Percentiles rank a stretch among this genome's conserved stretches.
Conservation (phyloP, 1,140 invertebrate genomes). For the Homalodisca vitripennis region DNA sequence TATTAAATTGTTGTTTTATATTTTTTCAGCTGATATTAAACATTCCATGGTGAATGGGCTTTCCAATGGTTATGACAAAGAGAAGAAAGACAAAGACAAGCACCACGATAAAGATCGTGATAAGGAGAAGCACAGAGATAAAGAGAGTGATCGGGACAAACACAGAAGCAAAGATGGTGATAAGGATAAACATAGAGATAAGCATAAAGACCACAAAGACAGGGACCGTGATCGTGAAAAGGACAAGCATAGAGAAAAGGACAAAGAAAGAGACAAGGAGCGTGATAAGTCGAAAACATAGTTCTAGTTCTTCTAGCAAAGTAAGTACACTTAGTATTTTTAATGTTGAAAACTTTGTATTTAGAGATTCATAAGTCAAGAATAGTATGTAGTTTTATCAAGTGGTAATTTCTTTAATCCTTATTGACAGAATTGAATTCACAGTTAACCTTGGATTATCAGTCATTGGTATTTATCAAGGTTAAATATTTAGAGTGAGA, state of each 20-base stretch:
- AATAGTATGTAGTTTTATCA: too few relatives aligned
- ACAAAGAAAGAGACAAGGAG: too few relatives aligned
- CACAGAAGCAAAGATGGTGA: conserved; percentile 39
- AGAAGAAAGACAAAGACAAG: conserved; percentile 40
- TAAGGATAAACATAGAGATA: conserved; percentile 55
- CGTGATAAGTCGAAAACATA: conserved; percentile 45
- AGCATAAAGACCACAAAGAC: conserved; percentile 40
- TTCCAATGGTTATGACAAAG: conserved; percentile 56
- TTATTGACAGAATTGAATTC: too few relatives aligned
- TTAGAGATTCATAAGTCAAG: too few relatives aligned
- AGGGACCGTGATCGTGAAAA: conserved; percentile 48
- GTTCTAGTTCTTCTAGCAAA: conserved; percentile 45
- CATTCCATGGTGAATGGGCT: conserved; percentile 60
- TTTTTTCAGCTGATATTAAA: conserved; percentile 48
- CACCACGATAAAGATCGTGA: conserved; percentile 43
- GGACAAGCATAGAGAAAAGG: too few relatives aligned
- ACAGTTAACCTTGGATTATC: too few relatives aligned
- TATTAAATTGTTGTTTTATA: too few relatives aligned
- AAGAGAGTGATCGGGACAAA: conserved; percentile 41
- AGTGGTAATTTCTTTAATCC: too few relatives aligned
- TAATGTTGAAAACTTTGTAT: too few relatives aligned
- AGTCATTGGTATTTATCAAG: too few relatives aligned
- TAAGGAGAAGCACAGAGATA: conserved; percentile 47
- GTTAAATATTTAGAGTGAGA: too few relatives aligned
- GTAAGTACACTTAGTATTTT: conserved; percentile 22